Base-by-base conservation (phyloP, 1,140 invertebrate species). In the Frieseomelitta varia region DNA sequence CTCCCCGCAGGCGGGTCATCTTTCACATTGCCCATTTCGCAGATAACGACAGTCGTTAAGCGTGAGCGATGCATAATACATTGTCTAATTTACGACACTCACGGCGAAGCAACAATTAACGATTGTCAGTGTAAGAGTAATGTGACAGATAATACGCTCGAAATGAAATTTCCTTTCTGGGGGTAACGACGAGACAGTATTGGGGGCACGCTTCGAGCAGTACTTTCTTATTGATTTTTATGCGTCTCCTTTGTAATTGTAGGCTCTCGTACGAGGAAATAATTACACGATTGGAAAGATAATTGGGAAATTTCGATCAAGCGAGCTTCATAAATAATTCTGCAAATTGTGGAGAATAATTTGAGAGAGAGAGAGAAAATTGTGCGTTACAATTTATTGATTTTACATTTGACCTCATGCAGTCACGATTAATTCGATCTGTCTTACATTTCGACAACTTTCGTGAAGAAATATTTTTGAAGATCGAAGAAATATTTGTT, bases 1-100 rank as follows among this genome's bases (percentile, higher is more conserved):
- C 30, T 30, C 39, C 39, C 69, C 55, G 39, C 69, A 73, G 27
- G 53, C 27, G 69, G 79, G 55, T 53, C 1, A 27, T 63, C 39
- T 24, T 53, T 63, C 19, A 0, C 61, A 61, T 56, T 2, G 34
- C n/a, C 17, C 12, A 10, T 71, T 58, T 47, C 17, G 21, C n/a
- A 11, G 68, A 53, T 72, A 80, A 72, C 51, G 24, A 63, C 19
- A 72, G 68, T 30, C n/a, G 15, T 80, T 61, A 72, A 72, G 11
- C 21, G 11, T n/a, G 4, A 14, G 30, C 39, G 24, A 24, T 21
- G n/a, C 78, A 72, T 27, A 17, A 56, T 24, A 4, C n/a, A 27
- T 79, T 51, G 53, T 58, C 4, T 80, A 72, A 80, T 80, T 80
- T 47, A 71, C 15, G 10, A 0, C 1, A 15, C 1, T 1, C 24